These are phyloP conservation scores for Protobothrops mucrosquamatus DNA, from an alignment of 2,113 vertebrate genomes.

Conservation along the genomic window DNA sequence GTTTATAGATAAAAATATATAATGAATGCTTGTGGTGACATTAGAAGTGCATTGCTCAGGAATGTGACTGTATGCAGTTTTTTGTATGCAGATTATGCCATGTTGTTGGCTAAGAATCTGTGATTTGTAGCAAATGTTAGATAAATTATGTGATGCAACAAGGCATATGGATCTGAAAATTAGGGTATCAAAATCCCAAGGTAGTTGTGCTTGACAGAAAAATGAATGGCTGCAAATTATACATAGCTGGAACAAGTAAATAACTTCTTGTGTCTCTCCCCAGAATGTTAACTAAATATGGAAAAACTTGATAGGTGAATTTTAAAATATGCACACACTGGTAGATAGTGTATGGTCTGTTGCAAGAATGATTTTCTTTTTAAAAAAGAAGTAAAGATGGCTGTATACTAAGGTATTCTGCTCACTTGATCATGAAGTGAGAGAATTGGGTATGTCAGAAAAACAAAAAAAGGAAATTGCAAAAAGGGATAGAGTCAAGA, in stretches of 20 bases:
- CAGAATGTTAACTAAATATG: background rate
- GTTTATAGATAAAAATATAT: background rate
- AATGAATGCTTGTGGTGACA: background rate
- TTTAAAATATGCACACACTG: background rate
- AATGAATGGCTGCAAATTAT: background rate
- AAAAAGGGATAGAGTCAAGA: background rate
- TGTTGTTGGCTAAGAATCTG: background rate
- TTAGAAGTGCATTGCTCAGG: background rate
- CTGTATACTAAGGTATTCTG: background rate
- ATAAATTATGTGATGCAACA: background rate
- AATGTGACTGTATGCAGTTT: background rate
- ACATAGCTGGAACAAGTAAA: background rate
- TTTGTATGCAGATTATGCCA: background rate
- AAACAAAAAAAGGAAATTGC: background rate
- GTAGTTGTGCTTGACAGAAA: background rate
- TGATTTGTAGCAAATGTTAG: background rate
- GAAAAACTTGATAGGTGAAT: background rate
- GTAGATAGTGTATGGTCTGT: background rate
- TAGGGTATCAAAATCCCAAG: background rate
- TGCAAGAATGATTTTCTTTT: background rate
- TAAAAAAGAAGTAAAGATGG: background rate
- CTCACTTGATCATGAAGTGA: background rate
- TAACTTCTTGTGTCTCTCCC: background rate
- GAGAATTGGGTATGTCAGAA: background rate
- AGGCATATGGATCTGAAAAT: background rate